Evolutionary conservation across 2,113 vertebrate species (phyloP).

Genomic region (Ceuthmochares aereus): DNA sequence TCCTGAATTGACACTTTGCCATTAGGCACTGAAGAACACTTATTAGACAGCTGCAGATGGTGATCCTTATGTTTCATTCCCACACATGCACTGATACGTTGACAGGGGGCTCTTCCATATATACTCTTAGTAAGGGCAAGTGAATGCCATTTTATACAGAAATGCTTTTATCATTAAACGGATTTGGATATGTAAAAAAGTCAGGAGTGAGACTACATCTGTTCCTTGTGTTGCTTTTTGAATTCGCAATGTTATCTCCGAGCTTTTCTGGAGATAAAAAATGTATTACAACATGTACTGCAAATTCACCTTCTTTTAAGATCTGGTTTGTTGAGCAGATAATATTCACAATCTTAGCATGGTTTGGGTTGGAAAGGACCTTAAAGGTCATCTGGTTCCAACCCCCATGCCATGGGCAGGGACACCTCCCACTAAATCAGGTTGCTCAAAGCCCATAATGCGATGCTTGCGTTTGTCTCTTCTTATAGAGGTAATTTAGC

Average conservation of each 20-base stretch:
- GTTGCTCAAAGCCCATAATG: not conserved
- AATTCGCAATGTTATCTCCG: not conserved
- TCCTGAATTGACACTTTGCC: conserved; percentile 21
- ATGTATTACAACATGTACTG: not conserved
- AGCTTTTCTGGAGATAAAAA: conserved; percentile 31
- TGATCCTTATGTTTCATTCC: conserved; percentile 65
- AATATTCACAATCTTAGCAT: not conserved
- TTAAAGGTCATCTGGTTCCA: too few relatives aligned
- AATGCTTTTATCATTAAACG: conserved; percentile 42
- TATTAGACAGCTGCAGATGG: conserved; percentile 39
- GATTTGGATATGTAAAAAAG: conserved; percentile 1
- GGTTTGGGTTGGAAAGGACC: too few relatives aligned
- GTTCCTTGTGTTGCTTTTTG: conserved; percentile 14
- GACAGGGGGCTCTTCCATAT: conserved; percentile 36
- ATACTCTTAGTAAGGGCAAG: conserved; percentile 40
- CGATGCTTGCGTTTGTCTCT: conserved; percentile 1
- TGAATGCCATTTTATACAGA: conserved; percentile 55
- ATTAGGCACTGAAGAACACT: conserved; percentile 16
- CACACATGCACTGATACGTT: not conserved
- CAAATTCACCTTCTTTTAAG: not conserved
- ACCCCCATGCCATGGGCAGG: too few relatives aligned
- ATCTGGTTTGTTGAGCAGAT: not conserved
- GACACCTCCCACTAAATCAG: too few relatives aligned
- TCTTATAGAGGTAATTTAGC: not conserved
- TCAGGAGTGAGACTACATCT: conserved; percentile 26